Conservation (phyloP, 2,797 vertebrate genomes). For the Diplodus sargus region DNA sequence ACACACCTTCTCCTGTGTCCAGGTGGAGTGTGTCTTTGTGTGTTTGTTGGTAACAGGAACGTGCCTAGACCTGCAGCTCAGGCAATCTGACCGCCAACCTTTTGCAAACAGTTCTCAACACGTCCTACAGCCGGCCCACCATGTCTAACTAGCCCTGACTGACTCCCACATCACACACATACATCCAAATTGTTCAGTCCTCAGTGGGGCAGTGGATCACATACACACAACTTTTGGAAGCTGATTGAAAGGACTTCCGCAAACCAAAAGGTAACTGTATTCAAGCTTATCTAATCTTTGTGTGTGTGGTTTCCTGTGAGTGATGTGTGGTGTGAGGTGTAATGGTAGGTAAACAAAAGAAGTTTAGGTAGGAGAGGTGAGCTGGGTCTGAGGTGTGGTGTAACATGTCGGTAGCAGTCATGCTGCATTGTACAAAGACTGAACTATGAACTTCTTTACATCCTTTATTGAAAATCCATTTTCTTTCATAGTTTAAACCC, state of each 20-base stretch:
- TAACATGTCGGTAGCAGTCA: constrained; percentile 26
- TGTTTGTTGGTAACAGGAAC: constrained; percentile 41
- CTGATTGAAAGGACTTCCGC: constrained; percentile 20
- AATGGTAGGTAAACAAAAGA: constrained; percentile 52
- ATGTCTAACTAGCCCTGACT: constrained; percentile 12
- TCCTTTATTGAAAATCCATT: neutral
- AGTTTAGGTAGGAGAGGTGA: constrained; percentile 26
- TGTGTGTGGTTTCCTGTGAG: constrained; percentile 6
- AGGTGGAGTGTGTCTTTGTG: constrained; percentile 23
- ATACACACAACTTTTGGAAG: constrained; percentile 15
- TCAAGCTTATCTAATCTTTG: constrained; percentile 5
- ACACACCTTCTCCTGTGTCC: neutral
- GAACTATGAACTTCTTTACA: neutral
- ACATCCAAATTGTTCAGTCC: constrained; percentile 31
- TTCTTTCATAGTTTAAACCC: neutral
- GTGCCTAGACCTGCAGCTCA: constrained; percentile 58
- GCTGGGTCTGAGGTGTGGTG: constrained; percentile 20
- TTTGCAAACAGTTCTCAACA: constrained; percentile 70
- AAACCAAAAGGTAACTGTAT: constrained; percentile 2
- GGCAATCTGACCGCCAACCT: constrained; percentile 56
- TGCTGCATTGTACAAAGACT: neutral
- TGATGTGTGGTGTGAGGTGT: neutral
- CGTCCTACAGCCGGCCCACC: constrained; percentile 52
- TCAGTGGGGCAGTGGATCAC: neutral
- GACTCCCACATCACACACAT: constrained; percentile 22